Evolutionary conservation across 2,888 invertebrate species (phyloP), one percentile per base, ranked within the genome.

Genomic region (Drosophila recens): DNA sequence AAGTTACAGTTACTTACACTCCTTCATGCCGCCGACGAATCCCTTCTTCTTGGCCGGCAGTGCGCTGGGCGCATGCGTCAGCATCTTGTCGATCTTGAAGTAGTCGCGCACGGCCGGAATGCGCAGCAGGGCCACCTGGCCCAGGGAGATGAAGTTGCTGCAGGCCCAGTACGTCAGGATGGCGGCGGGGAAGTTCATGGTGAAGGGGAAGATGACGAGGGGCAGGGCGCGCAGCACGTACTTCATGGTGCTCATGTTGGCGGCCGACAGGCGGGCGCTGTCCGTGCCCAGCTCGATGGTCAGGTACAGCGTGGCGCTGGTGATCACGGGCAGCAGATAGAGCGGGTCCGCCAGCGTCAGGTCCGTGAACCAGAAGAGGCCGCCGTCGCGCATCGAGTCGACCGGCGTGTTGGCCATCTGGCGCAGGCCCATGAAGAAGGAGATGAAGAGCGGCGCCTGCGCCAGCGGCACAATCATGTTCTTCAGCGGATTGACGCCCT

Each of bases 331-430:
- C 63, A 99, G 93, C 13, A 97, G 77, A 90, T 96, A 99, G 92
- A 94, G 97, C 49, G 98, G 98, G 93, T 99, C 99, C 3, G 96
- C 94, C 10, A 97, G 92, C 0, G 98, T 98, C 48, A 99, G 94
- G 94, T 99, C 98, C 3, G 94, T 93, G 91, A 99, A 98, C 99
- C 99, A 99, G 85, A 94, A 95, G 1, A 97, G 79, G 0, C 99
- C 99, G 34, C 99, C 99, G 0, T 95, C 94, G 74, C 95, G 94
- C 94, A 99, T 94, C 90, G 98, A 98, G 45, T 97, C 97, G 38
- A 99, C 97, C 2, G 98, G 99, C 34, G 96, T 94, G 89, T 96
- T 96, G 1, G 98, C 95, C 98, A 99, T 98, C 75, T 95, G 93
- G 81, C 97, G 94, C 51, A 99, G 93, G 0, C 96, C 97, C 93